phyloP scores from a whole-genome alignment of 2,797 vertebrate species.

The Micromesistius poutassou region DNA sequence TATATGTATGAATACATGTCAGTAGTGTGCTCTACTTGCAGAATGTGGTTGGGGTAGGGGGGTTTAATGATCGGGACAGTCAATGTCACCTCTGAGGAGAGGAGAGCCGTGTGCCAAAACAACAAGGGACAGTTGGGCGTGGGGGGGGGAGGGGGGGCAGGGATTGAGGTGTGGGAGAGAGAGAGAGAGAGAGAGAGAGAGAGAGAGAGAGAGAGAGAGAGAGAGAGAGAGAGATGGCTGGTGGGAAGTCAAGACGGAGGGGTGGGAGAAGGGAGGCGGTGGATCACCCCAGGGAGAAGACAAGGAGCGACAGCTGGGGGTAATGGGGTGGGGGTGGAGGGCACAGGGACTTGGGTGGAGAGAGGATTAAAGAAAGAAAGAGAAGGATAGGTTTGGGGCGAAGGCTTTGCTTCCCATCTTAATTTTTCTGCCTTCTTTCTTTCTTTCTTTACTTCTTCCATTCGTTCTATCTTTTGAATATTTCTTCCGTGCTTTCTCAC shows the following conservation, averaged over 20 bases:
- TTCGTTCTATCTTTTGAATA: slow-evolving; percentile 12
- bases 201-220: slow-evolving; percentile 3
- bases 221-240: slow-evolving; percentile 1
- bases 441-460: neutral
- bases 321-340: neutral
- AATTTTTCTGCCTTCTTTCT: neutral
- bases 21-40: slow-evolving; percentile 29
- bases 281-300: neutral
- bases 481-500: slow-evolving; percentile 16
- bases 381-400: neutral
- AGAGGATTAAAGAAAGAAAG: slow-evolving; percentile 1
- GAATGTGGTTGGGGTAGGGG: slow-evolving; percentile 50
- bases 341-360: neutral
- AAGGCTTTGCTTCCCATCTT: neutral
- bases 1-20: slow-evolving; percentile 20
- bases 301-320: neutral
- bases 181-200: slow-evolving; percentile 1
- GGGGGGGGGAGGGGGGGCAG: neutral
- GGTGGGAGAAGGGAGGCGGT: neutral
- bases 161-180: neutral
- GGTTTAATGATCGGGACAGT: slow-evolving; percentile 63
- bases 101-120: slow-evolving; percentile 61
- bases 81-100: slow-evolving; percentile 75
- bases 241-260: neutral
- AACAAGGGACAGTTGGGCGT: slow-evolving; percentile 43